Evolutionary conservation across 2,888 invertebrate genomes (phyloP).

Genomic region (Choristoneura rosaceana): DNA sequence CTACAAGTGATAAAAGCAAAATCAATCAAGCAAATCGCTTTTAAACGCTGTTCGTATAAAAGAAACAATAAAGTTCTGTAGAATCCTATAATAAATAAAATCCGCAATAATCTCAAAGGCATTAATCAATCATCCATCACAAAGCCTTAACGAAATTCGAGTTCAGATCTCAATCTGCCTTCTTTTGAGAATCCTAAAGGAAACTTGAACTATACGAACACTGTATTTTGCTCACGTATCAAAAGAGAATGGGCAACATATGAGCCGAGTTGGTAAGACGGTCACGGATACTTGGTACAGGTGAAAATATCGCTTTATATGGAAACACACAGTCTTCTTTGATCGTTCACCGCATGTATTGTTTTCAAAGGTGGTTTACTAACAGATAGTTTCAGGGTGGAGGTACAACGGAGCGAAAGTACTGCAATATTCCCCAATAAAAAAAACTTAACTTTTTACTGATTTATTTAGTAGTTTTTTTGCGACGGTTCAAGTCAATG

Average conservation of each 20-base stretch:
- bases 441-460: neutral
- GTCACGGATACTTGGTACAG: conserved; percentile 72
- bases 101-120: neutral
- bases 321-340: conserved; percentile 51
- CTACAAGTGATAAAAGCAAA: too few species aligned
- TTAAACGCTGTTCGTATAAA: too few species aligned
- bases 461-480: too few species aligned
- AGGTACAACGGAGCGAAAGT: neutral
- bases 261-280: conserved; percentile 74
- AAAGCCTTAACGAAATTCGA: conserved; percentile 2
- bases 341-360: conserved; percentile 34
- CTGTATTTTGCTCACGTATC: conserved; percentile 49
- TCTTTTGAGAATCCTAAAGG: conserved; percentile 28
- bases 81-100: neutral
- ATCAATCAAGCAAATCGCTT: too few species aligned
- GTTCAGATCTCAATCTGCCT: neutral
- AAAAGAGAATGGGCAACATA: conserved; percentile 63
- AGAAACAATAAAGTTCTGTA: too few species aligned
- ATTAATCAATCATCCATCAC: conserved; percentile 5
- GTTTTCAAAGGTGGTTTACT: conserved; percentile 18
- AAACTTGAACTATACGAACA: conserved; percentile 31
- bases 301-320: conserved; percentile 64
- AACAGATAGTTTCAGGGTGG: neutral
- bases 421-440: neutral
- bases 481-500: too few species aligned